Evolutionary conservation across 2,797 vertebrate genomes (phyloP).

Genomic region (Danio aesculapii): DNA sequence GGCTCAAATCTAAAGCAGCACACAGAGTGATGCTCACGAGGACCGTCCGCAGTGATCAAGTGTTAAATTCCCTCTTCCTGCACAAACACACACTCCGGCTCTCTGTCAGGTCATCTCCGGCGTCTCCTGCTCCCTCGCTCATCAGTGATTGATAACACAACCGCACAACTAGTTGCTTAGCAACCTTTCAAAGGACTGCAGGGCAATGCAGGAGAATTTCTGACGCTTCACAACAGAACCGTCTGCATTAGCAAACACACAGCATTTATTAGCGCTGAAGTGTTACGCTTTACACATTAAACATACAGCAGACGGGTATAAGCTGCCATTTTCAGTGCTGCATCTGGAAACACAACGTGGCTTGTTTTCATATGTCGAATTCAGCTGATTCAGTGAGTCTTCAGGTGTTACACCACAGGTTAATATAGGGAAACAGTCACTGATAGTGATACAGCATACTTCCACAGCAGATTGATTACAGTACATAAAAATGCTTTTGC

Average conservation of each 20-base stretch:
- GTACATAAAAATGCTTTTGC: no score
- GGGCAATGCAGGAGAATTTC: slow-evolving; percentile 56
- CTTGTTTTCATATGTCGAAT: slow-evolving; percentile 9
- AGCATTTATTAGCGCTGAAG: slow-evolving; percentile 12
- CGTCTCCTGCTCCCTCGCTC: slow-evolving; percentile 51
- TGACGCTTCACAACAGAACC: slow-evolving; percentile 44
- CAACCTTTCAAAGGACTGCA: slow-evolving; percentile 65
- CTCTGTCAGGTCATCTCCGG: slow-evolving; percentile 50
- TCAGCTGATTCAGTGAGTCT: slow-evolving; percentile 10
- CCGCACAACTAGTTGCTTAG: slow-evolving; percentile 67
- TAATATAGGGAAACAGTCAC: no score
- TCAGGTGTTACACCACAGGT: no score
- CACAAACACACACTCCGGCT: slow-evolving; percentile 23
- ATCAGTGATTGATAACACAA: slow-evolving; percentile 58
- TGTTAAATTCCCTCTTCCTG: not conserved
- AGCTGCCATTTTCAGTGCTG: not conserved
- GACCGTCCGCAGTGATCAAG: not conserved
- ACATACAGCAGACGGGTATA: no score
- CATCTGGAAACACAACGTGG: not conserved
- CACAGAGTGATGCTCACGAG: not conserved
- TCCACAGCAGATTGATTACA: no score
- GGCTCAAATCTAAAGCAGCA: not conserved
- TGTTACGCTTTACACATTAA: not conserved
- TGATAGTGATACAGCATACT: no score
- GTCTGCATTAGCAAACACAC: slow-evolving; percentile 9